phyloP scores from a whole-genome alignment of 2,113 vertebrate genomes.

The Dermatemys mawii region DNA sequence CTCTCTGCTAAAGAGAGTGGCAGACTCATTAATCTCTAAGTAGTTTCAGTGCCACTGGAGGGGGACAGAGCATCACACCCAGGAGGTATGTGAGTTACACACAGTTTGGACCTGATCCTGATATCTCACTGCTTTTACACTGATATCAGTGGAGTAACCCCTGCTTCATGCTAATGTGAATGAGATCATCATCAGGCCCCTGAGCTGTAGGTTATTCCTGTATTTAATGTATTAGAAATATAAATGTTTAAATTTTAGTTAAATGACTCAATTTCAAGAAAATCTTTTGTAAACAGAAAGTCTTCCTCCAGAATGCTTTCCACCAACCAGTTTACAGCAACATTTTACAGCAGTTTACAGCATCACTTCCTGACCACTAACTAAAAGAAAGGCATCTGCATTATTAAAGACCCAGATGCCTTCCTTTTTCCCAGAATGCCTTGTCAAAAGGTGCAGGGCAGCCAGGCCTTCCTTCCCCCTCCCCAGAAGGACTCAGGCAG shows the following conservation, averaged over 20 bases:
- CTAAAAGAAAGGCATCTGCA: not conserved
- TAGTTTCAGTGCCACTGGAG: too few species aligned
- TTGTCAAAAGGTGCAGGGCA: not conserved
- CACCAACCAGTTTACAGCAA: conserved; percentile 22
- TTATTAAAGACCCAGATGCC: not conserved
- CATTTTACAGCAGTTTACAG: not conserved
- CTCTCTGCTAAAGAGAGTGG: too few species aligned
- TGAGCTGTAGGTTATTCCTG: not conserved
- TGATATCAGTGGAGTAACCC: fast-evolving
- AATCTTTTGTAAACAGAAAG: not conserved
- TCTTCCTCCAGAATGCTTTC: not conserved
- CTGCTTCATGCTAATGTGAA: fast-evolving
- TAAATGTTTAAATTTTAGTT: not conserved
- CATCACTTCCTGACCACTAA: not conserved
- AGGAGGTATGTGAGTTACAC: too few species aligned
- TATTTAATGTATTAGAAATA: not conserved
- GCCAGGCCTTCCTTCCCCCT: not conserved
- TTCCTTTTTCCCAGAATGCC: not conserved
- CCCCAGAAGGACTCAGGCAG: not conserved
- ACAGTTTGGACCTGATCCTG: not conserved
- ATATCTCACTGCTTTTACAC: not conserved
- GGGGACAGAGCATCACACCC: too few species aligned
- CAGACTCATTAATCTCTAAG: too few species aligned
- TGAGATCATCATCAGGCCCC: fast-evolving
- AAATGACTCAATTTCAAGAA: not conserved